These are phyloP conservation scores for Cyphomyrus plagiostoma DNA, from an alignment of 2,113 vertebrate species.

Conservation along the genomic window DNA sequence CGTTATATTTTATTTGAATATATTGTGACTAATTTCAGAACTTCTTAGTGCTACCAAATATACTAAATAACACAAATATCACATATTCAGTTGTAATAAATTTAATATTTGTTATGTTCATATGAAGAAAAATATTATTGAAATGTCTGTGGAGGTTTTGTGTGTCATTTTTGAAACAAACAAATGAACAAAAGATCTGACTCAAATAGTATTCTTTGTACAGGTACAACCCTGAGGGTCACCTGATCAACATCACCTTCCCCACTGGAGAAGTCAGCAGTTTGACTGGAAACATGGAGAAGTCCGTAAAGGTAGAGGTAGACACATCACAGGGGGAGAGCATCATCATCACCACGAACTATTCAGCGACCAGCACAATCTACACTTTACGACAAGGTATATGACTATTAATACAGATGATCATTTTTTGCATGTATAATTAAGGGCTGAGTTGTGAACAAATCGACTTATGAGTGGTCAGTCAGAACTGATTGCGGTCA, in stretches of 20 bases:
- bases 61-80: background rate
- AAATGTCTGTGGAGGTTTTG: background rate
- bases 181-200: background rate
- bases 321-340: constrained; percentile 84
- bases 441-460: no score
- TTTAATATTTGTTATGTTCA: background rate
- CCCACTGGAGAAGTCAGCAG: constrained; percentile 88
- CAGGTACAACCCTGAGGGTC: constrained; percentile 85
- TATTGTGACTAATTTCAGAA: background rate
- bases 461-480: background rate
- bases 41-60: background rate
- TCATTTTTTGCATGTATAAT: no score
- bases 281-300: constrained; percentile 85
- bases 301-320: constrained; percentile 77
- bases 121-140: background rate
- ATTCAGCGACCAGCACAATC: constrained; percentile 85
- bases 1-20: background rate
- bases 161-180: background rate
- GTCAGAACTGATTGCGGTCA: no score
- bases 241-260: constrained; percentile 85
- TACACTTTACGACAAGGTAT: constrained; percentile 90
- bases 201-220: constrained; percentile 28
- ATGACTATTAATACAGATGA: background rate
- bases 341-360: constrained; percentile 83
- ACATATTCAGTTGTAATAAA: background rate